Evolutionary conservation across 1,140 invertebrate species (phyloP).

Genomic region (Pachyrhynchus sulphureomaculatus): DNA sequence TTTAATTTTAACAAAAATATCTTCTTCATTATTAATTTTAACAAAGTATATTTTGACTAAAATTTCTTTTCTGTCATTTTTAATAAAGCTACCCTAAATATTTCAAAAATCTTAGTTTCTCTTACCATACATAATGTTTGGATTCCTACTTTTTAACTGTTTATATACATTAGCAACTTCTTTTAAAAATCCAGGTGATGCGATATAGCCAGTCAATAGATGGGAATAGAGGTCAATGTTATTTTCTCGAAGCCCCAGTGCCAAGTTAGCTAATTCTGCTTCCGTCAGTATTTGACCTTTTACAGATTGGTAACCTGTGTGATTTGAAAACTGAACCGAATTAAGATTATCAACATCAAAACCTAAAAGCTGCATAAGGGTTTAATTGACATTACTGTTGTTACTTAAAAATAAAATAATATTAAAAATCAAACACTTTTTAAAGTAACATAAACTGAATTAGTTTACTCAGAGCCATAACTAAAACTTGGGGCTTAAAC

Average conservation of each 20-base stretch:
- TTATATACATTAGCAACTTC: conserved; percentile 75
- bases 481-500: too few species aligned
- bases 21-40: too few species aligned
- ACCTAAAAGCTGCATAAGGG: conserved; percentile 80
- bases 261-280: conserved; percentile 75
- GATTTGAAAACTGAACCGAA: conserved; percentile 97
- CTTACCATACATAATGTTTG: conserved; percentile 80
- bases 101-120: too few species aligned
- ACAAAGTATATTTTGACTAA: too few species aligned
- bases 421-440: too few species aligned
- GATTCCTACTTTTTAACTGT: conserved; percentile 78
- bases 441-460: too few species aligned
- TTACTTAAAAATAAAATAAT: too few species aligned
- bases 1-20: too few species aligned
- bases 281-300: conserved; percentile 86
- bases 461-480: too few species aligned
- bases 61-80: too few species aligned
- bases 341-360: conserved; percentile 98
- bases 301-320: conserved; percentile 84
- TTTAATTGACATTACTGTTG: too few species aligned
- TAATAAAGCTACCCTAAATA: too few species aligned
- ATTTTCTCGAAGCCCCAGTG: conserved; percentile 79
- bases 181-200: conserved; percentile 79
- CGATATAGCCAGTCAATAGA: conserved; percentile 92
- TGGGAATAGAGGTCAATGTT: conserved; percentile 81